Conservation (phyloP, 2,113 vertebrate genomes). For the Mesembrinibis cayennensis region DNA sequence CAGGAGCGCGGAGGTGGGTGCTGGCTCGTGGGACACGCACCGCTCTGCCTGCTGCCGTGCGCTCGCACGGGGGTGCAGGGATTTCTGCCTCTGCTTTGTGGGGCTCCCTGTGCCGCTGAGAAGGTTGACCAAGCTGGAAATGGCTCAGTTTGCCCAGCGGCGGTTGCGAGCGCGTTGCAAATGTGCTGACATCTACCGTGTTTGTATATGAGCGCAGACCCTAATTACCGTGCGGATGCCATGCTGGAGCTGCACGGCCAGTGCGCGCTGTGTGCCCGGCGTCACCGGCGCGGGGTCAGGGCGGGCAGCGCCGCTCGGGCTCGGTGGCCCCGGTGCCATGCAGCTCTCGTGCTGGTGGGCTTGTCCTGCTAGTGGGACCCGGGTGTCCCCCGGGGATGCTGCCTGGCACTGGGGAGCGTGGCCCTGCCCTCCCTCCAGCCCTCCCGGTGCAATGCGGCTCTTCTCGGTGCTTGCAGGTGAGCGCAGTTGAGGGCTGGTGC, state of each 20-base stretch:
- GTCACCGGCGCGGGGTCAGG: background rate
- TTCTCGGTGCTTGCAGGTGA: background rate
- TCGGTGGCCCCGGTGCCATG: rapidly evolving
- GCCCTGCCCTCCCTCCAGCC: background rate
- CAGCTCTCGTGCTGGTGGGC: background rate
- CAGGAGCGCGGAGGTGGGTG: background rate
- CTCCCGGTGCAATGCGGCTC: rapidly evolving
- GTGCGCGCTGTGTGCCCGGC: rapidly evolving
- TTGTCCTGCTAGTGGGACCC: background rate
- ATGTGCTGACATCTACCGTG: background rate
- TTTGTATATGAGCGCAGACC: background rate
- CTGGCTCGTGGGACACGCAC: background rate
- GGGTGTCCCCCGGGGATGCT: background rate
- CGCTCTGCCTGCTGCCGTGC: background rate
- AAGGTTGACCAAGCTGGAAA: background rate
- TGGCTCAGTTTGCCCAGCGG: background rate
- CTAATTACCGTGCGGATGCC: background rate
- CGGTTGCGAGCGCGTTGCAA: rapidly evolving
- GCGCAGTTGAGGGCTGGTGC: background rate
- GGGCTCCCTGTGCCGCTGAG: background rate
- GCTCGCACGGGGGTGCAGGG: background rate
- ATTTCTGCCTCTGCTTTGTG: background rate
- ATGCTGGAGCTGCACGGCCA: background rate
- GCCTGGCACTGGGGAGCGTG: background rate
- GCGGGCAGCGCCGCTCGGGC: rapidly evolving